Conservation (phyloP, 2,888 invertebrate genomes). For the Limnephilus auricula region DNA sequence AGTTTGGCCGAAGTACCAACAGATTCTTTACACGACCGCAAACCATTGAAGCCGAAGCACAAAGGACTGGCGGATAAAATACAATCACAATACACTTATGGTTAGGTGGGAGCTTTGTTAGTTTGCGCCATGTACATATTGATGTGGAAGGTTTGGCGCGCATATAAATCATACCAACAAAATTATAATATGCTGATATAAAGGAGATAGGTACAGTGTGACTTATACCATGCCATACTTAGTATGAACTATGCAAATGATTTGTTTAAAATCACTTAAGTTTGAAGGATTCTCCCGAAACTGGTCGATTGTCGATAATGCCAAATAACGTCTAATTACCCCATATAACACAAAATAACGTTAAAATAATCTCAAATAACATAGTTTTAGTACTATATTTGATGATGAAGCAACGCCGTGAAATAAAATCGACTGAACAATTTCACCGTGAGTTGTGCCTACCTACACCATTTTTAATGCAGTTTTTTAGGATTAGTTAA, state of each 20-base stretch:
- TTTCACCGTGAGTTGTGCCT: no score
- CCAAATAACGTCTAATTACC: no score
- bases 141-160: background rate
- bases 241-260: background rate
- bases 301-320: no score
- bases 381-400: no score
- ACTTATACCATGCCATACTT: background rate
- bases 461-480: no score
- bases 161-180: background rate
- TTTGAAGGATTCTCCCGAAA: no score
- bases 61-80: background rate
- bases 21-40: background rate
- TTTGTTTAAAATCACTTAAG: background rate
- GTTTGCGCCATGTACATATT: background rate
- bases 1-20: background rate
- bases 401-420: background rate
- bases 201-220: no score
- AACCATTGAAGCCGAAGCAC: background rate
- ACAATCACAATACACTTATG: background rate
- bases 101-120: background rate
- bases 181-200: background rate
- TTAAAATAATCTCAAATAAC: no score
- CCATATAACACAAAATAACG: no score
- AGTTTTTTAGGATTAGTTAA: background rate
- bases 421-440: no score